phyloP scores from a whole-genome alignment of 2,888 invertebrate species.

The Pegoplata infirma region DNA sequence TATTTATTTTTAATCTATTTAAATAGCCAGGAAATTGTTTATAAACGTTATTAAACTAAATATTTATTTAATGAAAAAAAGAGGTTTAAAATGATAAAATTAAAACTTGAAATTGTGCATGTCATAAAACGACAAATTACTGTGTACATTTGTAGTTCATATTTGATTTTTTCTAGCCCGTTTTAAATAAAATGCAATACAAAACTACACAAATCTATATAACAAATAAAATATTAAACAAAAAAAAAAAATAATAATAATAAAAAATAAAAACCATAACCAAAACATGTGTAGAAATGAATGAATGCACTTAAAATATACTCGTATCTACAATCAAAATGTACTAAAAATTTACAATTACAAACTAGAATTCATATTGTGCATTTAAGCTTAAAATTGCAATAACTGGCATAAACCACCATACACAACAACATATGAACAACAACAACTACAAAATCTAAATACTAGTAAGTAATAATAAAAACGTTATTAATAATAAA shows the following conservation, averaged over 20 bases:
- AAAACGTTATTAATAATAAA: conserved; percentile 49
- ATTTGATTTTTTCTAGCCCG: conserved; percentile 42
- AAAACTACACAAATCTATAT: conserved; percentile 33
- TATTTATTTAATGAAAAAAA: conserved; percentile 54
- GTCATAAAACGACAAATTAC: conserved; percentile 59
- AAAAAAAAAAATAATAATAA: conserved; percentile 24
- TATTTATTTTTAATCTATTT: conserved; percentile 40
- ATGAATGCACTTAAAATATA: conserved; percentile 10
- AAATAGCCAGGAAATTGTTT: conserved; percentile 62
- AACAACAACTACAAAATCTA: conserved; percentile 24
- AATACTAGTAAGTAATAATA: too few relatives aligned
- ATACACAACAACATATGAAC: conserved; percentile 19
- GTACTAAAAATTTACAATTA: conserved; percentile 51
- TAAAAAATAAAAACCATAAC: conserved; percentile 5
- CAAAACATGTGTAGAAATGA: conserved; percentile 1
- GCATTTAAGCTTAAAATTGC: conserved; percentile 60
- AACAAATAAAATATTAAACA: conserved; percentile 16
- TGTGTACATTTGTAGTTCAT: conserved; percentile 25
- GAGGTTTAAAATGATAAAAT: conserved; percentile 57
- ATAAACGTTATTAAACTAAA: conserved; percentile 61
- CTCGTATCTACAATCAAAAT: conserved; percentile 1
- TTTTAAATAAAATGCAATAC: conserved; percentile 29
- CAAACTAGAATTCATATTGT: conserved; percentile 54
- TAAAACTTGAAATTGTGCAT: conserved; percentile 62
- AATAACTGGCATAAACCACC: conserved; percentile 13